Base-by-base conservation (phyloP, 2,113 vertebrate species). In the Ramphastos sulfuratus region DNA sequence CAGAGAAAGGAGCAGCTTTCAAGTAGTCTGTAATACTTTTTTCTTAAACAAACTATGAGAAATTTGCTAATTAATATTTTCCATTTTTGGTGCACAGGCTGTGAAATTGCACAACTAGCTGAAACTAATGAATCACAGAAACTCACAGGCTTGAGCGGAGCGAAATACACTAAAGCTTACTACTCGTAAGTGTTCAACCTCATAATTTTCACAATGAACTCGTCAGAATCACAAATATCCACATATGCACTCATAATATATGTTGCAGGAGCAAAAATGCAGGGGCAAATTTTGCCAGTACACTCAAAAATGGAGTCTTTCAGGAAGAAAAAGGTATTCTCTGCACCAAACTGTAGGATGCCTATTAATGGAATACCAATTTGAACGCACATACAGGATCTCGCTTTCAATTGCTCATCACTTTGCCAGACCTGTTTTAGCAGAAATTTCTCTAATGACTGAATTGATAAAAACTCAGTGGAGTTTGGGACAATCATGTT, bases 51-150 rank as follows among this genome's bases (percentile, higher is more conserved):
- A 90, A 96, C 82, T 92, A 96, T 87, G 56, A 95, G 20, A 92
- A 96, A 97, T 97, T 97, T 96, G 80, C 24, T 96, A 97, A 96
- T 97, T 97, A 94, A 96, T 97, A 95, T 96, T 97, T 97, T 93
- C 71, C 92, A 87, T 87, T 75, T 93, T 97, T 59, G 82, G 84
- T 93, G 79, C 95, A 69, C 87, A 95, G 94, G 71, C 88, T 97
- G 92, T 96, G 85, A 97, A 97, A 96, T 96, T 94, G 75, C 70
- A 87, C 54, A 96, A 87, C 73, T 89, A 85, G 48, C 63, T 93
- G 91, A 93, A 89, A 89, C 55, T 78, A 89, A 96, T 83, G 94
- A 97, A 89, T 94, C 87, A 44, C 78, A 85, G 71, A 82, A 95
- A 76, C 10, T 80, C 64, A 71, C 28, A 71, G 0, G 85, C 72